Conservation (phyloP, 2,113 vertebrate genomes). For the Okapia johnstoni region DNA sequence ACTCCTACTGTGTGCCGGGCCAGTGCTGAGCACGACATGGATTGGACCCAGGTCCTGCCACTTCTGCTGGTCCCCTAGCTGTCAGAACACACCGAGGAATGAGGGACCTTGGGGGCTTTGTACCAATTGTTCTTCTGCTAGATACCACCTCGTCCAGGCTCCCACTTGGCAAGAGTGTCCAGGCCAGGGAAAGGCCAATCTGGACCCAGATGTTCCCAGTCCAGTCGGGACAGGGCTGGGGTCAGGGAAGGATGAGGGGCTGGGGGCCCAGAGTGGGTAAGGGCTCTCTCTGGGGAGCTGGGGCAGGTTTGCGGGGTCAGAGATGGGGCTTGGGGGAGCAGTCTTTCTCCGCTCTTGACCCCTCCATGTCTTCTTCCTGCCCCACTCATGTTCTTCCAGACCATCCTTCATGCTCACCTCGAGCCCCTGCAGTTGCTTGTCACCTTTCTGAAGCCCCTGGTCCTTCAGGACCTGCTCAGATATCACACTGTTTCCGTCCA, state of each 20-base stretch:
- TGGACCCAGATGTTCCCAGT: not conserved
- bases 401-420: not conserved
- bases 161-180: not conserved
- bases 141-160: not conserved
- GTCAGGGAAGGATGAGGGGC: not conserved
- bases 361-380: not conserved
- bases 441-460: not conserved
- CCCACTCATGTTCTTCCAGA: not conserved
- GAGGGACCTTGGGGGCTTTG: not conserved
- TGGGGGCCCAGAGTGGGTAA: not conserved
- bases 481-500: not conserved
- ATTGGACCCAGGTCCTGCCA: not conserved
- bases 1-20: not conserved
- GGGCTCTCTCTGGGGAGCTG: no score
- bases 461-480: no score
- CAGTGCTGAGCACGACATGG: no score
- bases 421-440: not conserved
- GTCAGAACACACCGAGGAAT: rapidly evolving
- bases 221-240: not conserved
- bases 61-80: not conserved
- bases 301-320: not conserved
- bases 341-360: not conserved
- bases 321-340: not conserved
- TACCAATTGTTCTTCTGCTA: not conserved
- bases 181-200: not conserved